A percentile compares a stretch with the other conserved stretches of the same genome.
phyloP scores from a whole-genome alignment of 2,113 vertebrate species.

The Calonectris borealis region DNA sequence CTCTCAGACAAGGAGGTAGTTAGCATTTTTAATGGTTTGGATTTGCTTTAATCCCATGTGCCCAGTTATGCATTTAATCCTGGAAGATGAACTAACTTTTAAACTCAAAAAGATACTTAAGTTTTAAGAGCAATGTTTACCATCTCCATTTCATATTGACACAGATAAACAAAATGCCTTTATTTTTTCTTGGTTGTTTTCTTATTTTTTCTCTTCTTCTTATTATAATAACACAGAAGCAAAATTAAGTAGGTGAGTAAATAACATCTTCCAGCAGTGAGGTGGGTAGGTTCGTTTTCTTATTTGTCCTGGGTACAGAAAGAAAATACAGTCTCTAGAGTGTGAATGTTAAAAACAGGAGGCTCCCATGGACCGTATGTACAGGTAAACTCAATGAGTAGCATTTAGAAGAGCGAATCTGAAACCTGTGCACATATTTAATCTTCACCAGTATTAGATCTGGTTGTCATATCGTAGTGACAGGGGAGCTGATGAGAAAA shows the following conservation, averaged over 20 bases:
- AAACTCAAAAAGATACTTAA: background rate
- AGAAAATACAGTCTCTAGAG: background rate
- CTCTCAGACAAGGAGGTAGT: background rate
- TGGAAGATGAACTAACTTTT: background rate
- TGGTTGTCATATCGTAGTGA: accelerated
- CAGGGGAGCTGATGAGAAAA: background rate
- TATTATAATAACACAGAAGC: background rate
- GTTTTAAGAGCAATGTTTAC: background rate
- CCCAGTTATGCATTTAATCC: background rate
- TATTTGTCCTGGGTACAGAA: background rate
- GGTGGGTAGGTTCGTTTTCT: background rate
- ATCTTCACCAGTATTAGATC: no score
- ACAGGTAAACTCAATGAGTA: background rate
- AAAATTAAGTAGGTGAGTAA: background rate
- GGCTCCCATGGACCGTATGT: background rate
- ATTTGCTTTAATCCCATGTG: background rate
- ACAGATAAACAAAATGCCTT: background rate
- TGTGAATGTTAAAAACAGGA: background rate
- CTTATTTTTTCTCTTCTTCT: background rate
- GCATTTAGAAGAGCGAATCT: background rate
- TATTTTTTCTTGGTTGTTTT: background rate
- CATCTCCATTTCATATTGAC: background rate
- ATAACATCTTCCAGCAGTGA: background rate
- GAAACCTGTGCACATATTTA: background rate
- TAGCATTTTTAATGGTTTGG: background rate